Conservation (phyloP, 37 sponge, comb jelly and placozoan species). For the Aplysina aerophoba region DNA sequence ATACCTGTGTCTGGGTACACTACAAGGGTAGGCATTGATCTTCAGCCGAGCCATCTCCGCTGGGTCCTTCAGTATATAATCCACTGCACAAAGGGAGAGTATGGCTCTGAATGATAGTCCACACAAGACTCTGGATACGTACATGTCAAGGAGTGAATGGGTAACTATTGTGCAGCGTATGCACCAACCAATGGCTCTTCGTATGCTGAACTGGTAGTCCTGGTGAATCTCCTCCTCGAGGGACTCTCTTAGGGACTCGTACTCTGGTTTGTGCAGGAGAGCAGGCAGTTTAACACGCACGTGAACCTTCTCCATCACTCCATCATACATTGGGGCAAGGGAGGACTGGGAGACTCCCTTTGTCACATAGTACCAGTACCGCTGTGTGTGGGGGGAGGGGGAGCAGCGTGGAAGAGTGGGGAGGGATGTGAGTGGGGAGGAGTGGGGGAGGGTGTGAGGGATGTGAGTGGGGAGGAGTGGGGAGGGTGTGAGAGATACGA, state of each 20-base stretch:
- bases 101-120: neutral
- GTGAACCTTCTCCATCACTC: conserved; percentile 49
- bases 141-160: neutral
- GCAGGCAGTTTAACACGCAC: conserved; percentile 28
- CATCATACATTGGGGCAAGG: conserved; percentile 69
- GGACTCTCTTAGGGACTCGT: conserved; percentile 30
- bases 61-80: conserved; percentile 87
- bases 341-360: conserved; percentile 59
- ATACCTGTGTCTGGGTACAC: conserved; percentile 38
- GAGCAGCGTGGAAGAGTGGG: neutral
- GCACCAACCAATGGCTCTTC: conserved; percentile 69
- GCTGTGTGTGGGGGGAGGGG: conserved; percentile 39
- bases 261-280: conserved; percentile 64
- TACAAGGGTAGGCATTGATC: conserved; percentile 64
- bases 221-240: conserved; percentile 70
- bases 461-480: too few species aligned
- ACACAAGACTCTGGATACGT: neutral
- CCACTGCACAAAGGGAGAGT: conserved; percentile 45
- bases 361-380: conserved; percentile 82
- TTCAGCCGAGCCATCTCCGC: conserved; percentile 73
- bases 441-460: neutral
- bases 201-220: conserved; percentile 78
- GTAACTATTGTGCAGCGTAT: neutral
- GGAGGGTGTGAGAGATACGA: too few species aligned
- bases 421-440: neutral